Conservation (phyloP, 2,113 vertebrate species). For the Strigops habroptila region DNA sequence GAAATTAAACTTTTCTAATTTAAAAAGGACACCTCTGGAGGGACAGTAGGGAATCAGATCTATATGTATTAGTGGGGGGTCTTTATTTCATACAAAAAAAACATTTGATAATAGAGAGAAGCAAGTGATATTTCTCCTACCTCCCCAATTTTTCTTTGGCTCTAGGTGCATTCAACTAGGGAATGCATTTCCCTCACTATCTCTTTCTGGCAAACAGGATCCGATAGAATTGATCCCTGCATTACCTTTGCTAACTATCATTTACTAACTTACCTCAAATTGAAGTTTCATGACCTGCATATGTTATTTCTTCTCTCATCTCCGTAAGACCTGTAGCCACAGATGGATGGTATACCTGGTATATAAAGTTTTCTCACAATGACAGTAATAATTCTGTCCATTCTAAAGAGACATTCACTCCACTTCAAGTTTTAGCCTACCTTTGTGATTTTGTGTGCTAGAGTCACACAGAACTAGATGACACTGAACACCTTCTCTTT, state of each 20-base stretch:
- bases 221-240: neutral
- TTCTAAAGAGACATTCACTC: neutral
- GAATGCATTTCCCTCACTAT: neutral
- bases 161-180: neutral
- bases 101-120: neutral
- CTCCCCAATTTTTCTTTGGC: neutral
- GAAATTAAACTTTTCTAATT: neutral
- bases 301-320: neutral
- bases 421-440: neutral
- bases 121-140: neutral
- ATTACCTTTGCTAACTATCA: neutral
- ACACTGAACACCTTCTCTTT: neutral
- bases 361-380: neutral
- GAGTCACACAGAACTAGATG: neutral
- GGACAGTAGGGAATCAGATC: neutral
- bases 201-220: neutral
- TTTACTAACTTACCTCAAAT: neutral
- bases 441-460: neutral
- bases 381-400: neutral
- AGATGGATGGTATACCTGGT: neutral
- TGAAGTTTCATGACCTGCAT: neutral
- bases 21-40: neutral
- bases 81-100: neutral
- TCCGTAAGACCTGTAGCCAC: neutral
- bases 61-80: neutral